Conservation (phyloP, 2,888 invertebrate species). For the Venusia cambrica region DNA sequence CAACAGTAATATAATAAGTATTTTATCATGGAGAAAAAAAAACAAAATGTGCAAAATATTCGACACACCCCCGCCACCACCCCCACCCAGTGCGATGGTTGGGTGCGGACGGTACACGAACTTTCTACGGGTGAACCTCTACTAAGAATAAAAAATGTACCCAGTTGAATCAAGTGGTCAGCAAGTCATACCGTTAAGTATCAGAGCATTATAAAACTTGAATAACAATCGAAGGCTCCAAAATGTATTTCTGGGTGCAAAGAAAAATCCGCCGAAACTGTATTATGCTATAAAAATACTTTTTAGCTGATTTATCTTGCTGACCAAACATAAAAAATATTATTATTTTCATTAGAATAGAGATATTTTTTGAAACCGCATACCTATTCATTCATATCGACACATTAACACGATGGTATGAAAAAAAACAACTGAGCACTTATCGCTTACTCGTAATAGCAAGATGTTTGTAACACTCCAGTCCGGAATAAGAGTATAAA, state of each 20-base stretch:
- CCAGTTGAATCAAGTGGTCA: too few species aligned
- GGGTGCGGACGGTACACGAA: slow-evolving; percentile 68
- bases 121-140: slow-evolving; percentile 55
- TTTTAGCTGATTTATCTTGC: too few species aligned
- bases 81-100: slow-evolving; percentile 53
- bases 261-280: too few species aligned
- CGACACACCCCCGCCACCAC: slow-evolving; percentile 65
- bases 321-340: too few species aligned
- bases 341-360: too few species aligned
- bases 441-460: slow-evolving; percentile 1
- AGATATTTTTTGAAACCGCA: too few species aligned
- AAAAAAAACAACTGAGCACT: too few species aligned
- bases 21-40: slow-evolving; percentile 33
- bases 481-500: slow-evolving; percentile 38
- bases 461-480: slow-evolving; percentile 1
- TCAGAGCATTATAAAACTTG: too few species aligned
- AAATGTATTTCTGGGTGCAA: neutral
- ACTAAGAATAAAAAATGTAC: slow-evolving; percentile 31
- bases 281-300: too few species aligned
- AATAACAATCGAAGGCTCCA: slow-evolving; percentile 1
- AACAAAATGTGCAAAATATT: slow-evolving; percentile 43
- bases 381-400: too few species aligned
- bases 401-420: too few species aligned
- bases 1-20: slow-evolving; percentile 22
- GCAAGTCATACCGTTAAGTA: too few species aligned